phyloP scores from a whole-genome alignment of 2,113 vertebrate genomes.

The Syngnathus scovelli region DNA sequence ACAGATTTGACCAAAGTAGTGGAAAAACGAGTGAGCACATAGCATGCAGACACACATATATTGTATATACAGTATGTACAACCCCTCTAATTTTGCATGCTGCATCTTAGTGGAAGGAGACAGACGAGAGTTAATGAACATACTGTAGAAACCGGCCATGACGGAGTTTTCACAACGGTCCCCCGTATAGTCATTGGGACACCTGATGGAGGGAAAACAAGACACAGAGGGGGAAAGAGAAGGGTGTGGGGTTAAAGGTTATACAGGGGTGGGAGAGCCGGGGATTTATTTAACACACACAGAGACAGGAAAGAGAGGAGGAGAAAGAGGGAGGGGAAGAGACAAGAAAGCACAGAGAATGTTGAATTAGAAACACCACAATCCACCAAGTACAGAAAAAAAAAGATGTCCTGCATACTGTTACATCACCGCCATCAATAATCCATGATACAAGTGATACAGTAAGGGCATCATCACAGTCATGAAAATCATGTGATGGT shows the following conservation, averaged over 20 bases:
- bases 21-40: constrained; percentile 48
- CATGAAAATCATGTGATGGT: constrained; percentile 49
- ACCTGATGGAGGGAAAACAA: constrained; percentile 86
- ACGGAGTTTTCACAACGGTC: constrained; percentile 99
- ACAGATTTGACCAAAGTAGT: constrained; percentile 21
- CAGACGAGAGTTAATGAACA: constrained; percentile 83
- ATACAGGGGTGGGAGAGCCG: constrained; percentile 26
- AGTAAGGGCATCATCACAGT: constrained; percentile 58
- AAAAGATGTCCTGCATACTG: constrained; percentile 49
- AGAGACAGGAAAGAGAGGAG: constrained; percentile 23
- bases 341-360: constrained; percentile 56
- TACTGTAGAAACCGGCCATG: constrained; percentile 99
- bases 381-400: constrained; percentile 48
- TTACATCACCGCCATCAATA: constrained; percentile 50
- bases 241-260: constrained; percentile 27
- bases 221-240: constrained; percentile 55
- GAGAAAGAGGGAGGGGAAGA: constrained; percentile 37
- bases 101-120: constrained; percentile 59
- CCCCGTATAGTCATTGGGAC: constrained; percentile 99
- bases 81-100: constrained; percentile 56
- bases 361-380: constrained; percentile 70
- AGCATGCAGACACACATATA: constrained; percentile 29
- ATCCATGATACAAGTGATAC: constrained; percentile 51
- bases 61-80: constrained; percentile 25
- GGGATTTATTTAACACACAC: constrained; percentile 29